A percentile compares a stretch with the other conserved stretches of the same genome.
phyloP scores from a whole-genome alignment of 2,797 vertebrate species.

The Esox masquinongy region DNA sequence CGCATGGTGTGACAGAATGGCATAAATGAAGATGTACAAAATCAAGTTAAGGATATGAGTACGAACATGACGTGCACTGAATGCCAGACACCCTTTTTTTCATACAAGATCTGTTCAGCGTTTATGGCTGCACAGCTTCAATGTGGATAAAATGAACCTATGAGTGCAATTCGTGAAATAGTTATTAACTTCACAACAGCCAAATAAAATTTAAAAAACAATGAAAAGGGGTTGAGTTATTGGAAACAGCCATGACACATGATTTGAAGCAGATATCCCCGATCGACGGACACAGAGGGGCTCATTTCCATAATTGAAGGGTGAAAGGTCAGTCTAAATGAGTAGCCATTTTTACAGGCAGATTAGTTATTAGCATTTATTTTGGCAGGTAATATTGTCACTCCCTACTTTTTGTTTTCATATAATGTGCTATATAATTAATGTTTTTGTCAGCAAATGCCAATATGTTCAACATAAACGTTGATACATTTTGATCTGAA shows the following conservation, averaged over 20 bases:
- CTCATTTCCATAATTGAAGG: constrained; percentile 82
- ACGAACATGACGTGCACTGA: background rate
- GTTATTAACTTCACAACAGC: background rate
- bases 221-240: constrained; percentile 29
- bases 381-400: constrained; percentile 73
- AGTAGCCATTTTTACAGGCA: constrained; percentile 75
- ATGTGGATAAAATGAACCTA: background rate
- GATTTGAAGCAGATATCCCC: constrained; percentile 62
- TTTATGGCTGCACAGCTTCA: background rate
- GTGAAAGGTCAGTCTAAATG: constrained; percentile 80
- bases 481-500: background rate
- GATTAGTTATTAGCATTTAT: constrained; percentile 79
- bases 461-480: constrained; percentile 21
- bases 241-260: constrained; percentile 56
- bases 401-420: constrained; percentile 72
- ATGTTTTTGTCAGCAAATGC: constrained; percentile 65
- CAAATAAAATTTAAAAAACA: constrained; percentile 16
- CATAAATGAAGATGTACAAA: background rate
- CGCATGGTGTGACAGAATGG: background rate
- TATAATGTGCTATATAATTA: constrained; percentile 65
- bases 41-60: background rate
- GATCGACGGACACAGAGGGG: constrained; percentile 59
- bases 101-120: background rate
- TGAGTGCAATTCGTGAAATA: background rate
- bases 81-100: background rate